phyloP scores from a whole-genome alignment of 2,888 invertebrate genomes.

The Zaprionus lineosus region DNA sequence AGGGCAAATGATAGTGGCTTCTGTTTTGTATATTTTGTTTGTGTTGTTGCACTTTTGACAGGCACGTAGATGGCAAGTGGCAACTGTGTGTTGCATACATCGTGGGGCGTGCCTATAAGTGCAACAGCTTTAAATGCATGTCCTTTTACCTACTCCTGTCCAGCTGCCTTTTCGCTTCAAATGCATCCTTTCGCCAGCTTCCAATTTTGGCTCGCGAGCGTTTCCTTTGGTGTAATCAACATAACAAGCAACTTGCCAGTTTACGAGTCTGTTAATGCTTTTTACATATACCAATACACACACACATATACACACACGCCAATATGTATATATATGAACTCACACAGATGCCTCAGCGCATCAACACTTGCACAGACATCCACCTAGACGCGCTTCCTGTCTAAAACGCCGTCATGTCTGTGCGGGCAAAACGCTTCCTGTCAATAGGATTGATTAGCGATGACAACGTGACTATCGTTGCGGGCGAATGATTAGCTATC shows the following conservation, averaged over 20 bases:
- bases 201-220: slow-evolving; percentile 43
- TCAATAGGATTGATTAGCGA: slow-evolving; percentile 56
- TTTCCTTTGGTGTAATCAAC: slow-evolving; percentile 66
- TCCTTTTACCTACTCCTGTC: neutral
- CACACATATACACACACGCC: slow-evolving; percentile 1
- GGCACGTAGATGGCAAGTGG: slow-evolving; percentile 36
- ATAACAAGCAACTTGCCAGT: slow-evolving; percentile 77
- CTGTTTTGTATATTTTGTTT: slow-evolving; percentile 1
- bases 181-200: slow-evolving; percentile 49
- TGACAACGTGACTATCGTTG: slow-evolving; percentile 30
- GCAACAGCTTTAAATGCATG: slow-evolving; percentile 18
- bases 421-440: slow-evolving; percentile 66
- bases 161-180: slow-evolving; percentile 43
- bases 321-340: neutral
- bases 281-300: slow-evolving; percentile 33
- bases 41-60: slow-evolving; percentile 18
- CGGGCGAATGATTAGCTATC: no score
- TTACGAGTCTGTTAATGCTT: slow-evolving; percentile 75
- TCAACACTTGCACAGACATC: slow-evolving; percentile 33
- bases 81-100: slow-evolving; percentile 63
- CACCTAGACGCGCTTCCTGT: slow-evolving; percentile 71
- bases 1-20: slow-evolving; percentile 54
- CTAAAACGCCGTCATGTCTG: slow-evolving; percentile 56
- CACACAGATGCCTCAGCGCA: slow-evolving; percentile 8
- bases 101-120: slow-evolving; percentile 47